Evolutionary conservation across 2,797 vertebrate species (phyloP), one percentile per base, ranked within the genome.

Genomic region (Tolypeutes matacus): DNA sequence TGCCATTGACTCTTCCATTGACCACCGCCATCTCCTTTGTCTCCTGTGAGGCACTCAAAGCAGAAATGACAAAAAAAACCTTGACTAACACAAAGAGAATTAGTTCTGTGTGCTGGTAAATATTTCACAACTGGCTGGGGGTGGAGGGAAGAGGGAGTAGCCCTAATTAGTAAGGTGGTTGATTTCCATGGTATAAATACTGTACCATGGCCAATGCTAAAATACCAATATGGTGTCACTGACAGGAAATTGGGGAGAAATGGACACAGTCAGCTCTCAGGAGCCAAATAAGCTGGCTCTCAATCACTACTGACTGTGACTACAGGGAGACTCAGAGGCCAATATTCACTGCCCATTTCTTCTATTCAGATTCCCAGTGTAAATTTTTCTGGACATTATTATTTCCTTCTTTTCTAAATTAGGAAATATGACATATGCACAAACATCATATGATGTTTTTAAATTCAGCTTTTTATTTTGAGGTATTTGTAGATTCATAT

Each of bases 391-490:
- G 25, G 1, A 42, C 23, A 13, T 42, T 42, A 70, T 39, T 36
- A 36, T 23, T 70, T 39, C 39, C 42, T 67, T 34, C 65, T 34
- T 72, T 53, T 72, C 9, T 42, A 72, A 25, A 72, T 42, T 72
- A 25, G 14, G 12, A 42, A 72, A 67, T 67, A 67, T 25, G 39
- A 72, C 23, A 72, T 42, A 72, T 25, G 42, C 23, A 42, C 36
- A 42, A 39, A 42, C 14, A 39, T 42, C 21, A 39, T 20, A 11
- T 6, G 4, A 14, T 64, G 10, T 42, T 72, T 72, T 72, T 25
- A 42, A 72, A 72, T 72, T 72, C 25, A 72, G 69, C 69, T 72
- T 72, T 93, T 91, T 81, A 36, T 89, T 92, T 91, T 78, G 62
- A 86, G 39, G 46, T 88, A 70, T 85, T 39, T 69, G 3, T 56